Evolutionary conservation across 1,140 invertebrate genomes (phyloP), one percentile per base, ranked within the genome.

Genomic region (Drosophila virilis): DNA sequence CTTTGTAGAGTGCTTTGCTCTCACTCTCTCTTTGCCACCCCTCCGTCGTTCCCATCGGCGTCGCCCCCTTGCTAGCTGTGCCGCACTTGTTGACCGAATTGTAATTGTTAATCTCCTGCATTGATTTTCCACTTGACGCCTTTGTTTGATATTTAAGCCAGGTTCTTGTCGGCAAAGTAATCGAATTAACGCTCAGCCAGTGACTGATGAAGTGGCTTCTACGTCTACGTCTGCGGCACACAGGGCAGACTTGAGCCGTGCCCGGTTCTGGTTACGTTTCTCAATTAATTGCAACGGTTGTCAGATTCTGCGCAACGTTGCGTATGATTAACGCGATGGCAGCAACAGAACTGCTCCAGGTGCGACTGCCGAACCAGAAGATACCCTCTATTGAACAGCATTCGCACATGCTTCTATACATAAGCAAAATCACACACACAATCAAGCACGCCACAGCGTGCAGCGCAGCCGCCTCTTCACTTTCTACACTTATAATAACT

Each of bases 51-150:
- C 4, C 13, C 7, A 6, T 8, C 22, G 13, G 8, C 22, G 10
- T 32, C 10, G 8, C 17, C 6, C 46, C 22, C 28, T 13, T 12
- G 9, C n/a, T n/a, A 33, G 3, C 32, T 17, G 2, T 4, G 13
- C n/a, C 17, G 8, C 61, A 55, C 69, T 68, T 66, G 77, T 72
- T 82, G 75, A 85, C 81, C 81, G 66, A 85, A 82, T 78, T 78
- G 79, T 86, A 88, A 88, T 82, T 86, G 78, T 86, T 82, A 88
- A 86, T 86, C 78, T 76, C 73, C 45, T 59, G 79, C 82, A 86
- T 75, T 88, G 82, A 86, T 86, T 86, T 85, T 81, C 59, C 59
- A 46, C 48, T 46, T 61, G n/a, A 33, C 48, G 28, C 57, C 65
- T 60, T 69, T 74, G 40, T 74, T 33, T 55, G 65, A 32, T 46